Evolutionary conservation across 2,888 invertebrate genomes (phyloP).

Genomic region (Ellobium chinense): DNA sequence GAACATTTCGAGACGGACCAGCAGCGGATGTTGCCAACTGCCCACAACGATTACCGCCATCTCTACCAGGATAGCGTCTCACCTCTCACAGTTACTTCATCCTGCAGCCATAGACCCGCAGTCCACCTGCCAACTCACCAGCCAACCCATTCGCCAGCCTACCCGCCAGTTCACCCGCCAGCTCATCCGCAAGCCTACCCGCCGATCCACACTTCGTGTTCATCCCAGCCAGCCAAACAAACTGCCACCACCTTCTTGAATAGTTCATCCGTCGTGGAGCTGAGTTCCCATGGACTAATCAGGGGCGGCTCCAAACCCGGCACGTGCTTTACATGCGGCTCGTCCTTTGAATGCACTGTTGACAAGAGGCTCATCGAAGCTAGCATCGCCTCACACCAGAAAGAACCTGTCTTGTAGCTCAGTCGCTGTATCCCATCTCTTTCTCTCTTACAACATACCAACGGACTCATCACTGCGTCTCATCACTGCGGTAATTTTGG

Average conservation of each 20-base stretch:
- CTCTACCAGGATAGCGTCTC: neutral
- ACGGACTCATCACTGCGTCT: too few relatives aligned
- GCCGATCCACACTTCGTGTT: neutral
- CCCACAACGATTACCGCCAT: neutral
- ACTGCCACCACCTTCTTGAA: neutral
- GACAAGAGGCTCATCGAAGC: conserved; percentile 30
- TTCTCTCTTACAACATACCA: too few relatives aligned
- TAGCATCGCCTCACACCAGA: neutral
- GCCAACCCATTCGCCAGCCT: neutral
- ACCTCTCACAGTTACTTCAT: neutral
- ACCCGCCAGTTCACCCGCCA: too few relatives aligned
- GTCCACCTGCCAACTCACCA: neutral
- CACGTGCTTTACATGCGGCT: neutral
- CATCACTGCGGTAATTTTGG: too few relatives aligned
- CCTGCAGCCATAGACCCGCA: too few relatives aligned
- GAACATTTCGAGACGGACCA: neutral
- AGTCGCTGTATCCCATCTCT: too few relatives aligned
- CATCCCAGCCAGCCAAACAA: neutral
- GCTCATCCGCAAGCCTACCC: neutral
- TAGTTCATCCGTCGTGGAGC: neutral
- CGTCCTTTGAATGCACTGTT: neutral
- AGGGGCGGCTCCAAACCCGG: neutral
- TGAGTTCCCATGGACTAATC: neutral
- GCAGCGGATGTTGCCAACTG: neutral
- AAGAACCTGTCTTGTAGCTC: too few relatives aligned